phyloP scores from a whole-genome alignment of 2,888 invertebrate genomes.

The Corbicula japonica region DNA sequence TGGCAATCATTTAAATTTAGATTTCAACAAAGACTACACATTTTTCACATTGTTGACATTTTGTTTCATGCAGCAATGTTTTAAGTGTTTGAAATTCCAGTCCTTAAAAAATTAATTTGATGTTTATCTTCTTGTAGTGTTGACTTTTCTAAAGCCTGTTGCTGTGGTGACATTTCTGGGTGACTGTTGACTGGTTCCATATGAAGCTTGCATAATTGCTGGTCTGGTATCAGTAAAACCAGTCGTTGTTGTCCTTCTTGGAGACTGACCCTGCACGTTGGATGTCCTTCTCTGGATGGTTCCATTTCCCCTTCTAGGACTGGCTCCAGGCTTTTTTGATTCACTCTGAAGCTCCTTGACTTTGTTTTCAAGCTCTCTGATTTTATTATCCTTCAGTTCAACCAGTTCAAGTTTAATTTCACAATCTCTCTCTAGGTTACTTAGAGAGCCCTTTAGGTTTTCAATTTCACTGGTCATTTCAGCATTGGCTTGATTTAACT shows the following conservation, averaged over 20 bases:
- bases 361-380: constrained; percentile 36
- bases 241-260: constrained; percentile 1
- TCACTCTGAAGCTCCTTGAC: constrained; percentile 25
- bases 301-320: constrained; percentile 7
- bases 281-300: neutral
- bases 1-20: too few species aligned
- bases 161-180: constrained; percentile 1
- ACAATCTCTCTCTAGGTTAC: constrained; percentile 18
- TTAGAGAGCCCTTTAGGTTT: constrained; percentile 33
- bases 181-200: neutral
- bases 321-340: constrained; percentile 7
- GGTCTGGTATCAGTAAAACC: constrained; percentile 12
- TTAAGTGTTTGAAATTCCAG: too few species aligned
- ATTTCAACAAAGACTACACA: too few species aligned
- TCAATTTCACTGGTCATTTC: constrained; percentile 43
- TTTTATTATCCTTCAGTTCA: constrained; percentile 30
- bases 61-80: too few species aligned
- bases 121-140: neutral
- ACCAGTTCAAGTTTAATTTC: neutral
- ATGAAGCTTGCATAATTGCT: constrained; percentile 7
- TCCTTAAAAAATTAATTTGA: too few species aligned
- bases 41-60: too few species aligned
- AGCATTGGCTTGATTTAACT: constrained; percentile 37
- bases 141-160: too few species aligned
- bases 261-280: constrained; percentile 3